These are phyloP conservation scores for Colossoma macropomum DNA, from an alignment of 2,113 vertebrate genomes.

Conservation along the genomic window DNA sequence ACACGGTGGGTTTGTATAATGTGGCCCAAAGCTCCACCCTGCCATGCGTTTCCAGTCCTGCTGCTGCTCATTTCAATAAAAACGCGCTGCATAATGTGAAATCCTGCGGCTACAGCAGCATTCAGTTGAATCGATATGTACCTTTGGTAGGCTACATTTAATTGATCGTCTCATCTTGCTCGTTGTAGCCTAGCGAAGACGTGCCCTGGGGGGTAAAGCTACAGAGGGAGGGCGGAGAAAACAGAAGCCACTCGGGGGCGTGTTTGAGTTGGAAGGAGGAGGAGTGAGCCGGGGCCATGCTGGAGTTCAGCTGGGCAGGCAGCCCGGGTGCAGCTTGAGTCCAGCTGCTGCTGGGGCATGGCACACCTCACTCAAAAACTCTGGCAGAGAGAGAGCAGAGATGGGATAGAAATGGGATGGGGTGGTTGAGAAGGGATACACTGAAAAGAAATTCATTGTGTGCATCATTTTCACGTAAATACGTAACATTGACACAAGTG, in stretches of 20 bases:
- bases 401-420: background rate
- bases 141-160: conserved; percentile 51
- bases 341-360: conserved; percentile 2
- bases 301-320: background rate
- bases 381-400: background rate
- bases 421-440: background rate
- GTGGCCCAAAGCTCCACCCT: background rate
- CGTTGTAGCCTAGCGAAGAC: conserved; percentile 41
- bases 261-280: conserved; percentile 6
- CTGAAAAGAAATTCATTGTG: too few species aligned
- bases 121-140: conserved; percentile 57
- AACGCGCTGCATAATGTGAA: conserved; percentile 52
- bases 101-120: conserved; percentile 53
- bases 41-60: conserved; percentile 1
- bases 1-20: conserved; percentile 17
- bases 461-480: too few species aligned
- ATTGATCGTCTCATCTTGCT: conserved; percentile 60
- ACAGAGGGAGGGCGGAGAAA: conserved; percentile 21
- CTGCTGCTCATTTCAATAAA: conserved; percentile 56
- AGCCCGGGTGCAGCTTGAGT: background rate
- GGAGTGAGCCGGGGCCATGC: background rate
- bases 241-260: background rate
- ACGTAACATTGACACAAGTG: too few species aligned
- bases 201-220: conserved; percentile 29
- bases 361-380: background rate